Evolutionary conservation across 2,888 invertebrate genomes (phyloP), one percentile per base, ranked within the genome.

Genomic region (Galeruca laticollis): DNA sequence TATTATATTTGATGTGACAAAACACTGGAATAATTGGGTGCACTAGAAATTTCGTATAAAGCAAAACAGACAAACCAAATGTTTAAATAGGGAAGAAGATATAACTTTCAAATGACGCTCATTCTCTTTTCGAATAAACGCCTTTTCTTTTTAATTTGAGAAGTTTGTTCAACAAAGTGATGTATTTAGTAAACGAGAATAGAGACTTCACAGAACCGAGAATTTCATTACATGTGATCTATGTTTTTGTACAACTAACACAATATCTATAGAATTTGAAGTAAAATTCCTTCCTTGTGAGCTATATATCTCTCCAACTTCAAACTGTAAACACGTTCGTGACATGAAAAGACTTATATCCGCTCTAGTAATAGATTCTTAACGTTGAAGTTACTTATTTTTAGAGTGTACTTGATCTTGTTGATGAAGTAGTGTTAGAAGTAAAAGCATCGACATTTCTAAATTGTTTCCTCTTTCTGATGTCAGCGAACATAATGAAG

Each of bases 181-280:
- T 11, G 18, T 26, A 26, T 15, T 13, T 15, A 13, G 21, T 9
- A 26, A 26, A 21, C 21, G 3, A 3, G 2, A 26, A 43, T 13
- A 52, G 0, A 20, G n/a, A 21, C 26, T 15, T 43, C 31, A 60
- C 20, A n/a, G 15, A n/a, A n/a, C 31, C 33, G 31, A 60, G 49
- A 60, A 60, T 60, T 60, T 60, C 60, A 60, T 60, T 60, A 60
- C 11, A 18, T 49, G 26, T 49, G 33, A 60, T 60, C 49, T 60
- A 60, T 33, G 49, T 15, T 13, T n/a, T 26, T 31, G 4, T 15
- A 18, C 33, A 49, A 31, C 18, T 40, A 26, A 31, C 49, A 60
- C 47, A 60, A 60, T 60, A 33, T 15, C 47, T 47, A 15, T 47
- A 15, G 15, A 47, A 15, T 47, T 47, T 33, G 18, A 18, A 47